Evolutionary conservation across 2,797 vertebrate genomes (phyloP).

Genomic region (Eutrigla gurnardus): DNA sequence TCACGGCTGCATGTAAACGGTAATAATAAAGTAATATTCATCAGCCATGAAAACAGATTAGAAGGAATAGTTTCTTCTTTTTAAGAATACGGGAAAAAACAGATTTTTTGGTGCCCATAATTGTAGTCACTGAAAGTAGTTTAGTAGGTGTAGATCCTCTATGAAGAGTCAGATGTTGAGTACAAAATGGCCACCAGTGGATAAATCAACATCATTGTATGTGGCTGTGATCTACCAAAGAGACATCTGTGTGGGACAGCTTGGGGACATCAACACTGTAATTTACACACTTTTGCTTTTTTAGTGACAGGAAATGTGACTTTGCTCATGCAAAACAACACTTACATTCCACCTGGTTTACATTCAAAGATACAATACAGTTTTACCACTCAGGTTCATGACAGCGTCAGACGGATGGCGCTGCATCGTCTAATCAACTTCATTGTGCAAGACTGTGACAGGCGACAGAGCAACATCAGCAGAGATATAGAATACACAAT

Average conservation of each 20-base stretch:
- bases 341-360: slow-evolving; percentile 53
- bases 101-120: too few species aligned
- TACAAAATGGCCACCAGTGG: slow-evolving; percentile 13
- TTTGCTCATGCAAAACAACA: slow-evolving; percentile 56
- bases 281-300: slow-evolving; percentile 8
- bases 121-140: too few species aligned
- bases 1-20: too few species aligned
- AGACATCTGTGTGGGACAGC: slow-evolving; percentile 28
- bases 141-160: not conserved
- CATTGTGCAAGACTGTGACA: too few species aligned
- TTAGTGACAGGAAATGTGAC: slow-evolving; percentile 38
- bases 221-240: slow-evolving; percentile 25
- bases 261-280: slow-evolving; percentile 19
- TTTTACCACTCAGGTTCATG: slow-evolving; percentile 7
- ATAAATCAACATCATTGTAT: slow-evolving; percentile 1
- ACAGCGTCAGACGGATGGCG: not conserved
- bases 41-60: too few species aligned
- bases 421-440: too few species aligned
- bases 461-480: slow-evolving; percentile 63
- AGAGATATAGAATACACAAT: slow-evolving; percentile 64
- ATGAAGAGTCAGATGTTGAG: slow-evolving; percentile 4
- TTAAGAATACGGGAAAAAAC: too few species aligned
- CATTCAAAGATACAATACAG: slow-evolving; percentile 43
- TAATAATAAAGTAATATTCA: too few species aligned
- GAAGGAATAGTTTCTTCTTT: too few species aligned